Evolutionary conservation across 2,797 vertebrate species (phyloP).

Genomic region (Sebastes taczanowskii): DNA sequence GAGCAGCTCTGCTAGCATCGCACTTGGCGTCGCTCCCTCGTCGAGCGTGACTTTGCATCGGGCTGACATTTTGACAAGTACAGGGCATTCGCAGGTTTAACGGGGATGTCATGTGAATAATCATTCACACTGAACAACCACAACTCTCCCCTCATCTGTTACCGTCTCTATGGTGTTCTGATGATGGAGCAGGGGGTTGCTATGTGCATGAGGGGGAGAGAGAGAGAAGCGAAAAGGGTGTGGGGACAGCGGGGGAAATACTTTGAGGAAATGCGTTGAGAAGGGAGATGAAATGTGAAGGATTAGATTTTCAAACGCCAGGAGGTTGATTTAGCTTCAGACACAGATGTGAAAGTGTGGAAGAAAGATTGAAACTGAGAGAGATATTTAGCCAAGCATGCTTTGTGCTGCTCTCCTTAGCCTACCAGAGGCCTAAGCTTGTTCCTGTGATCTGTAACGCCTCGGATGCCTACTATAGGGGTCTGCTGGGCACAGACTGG

Average conservation of each 20-base stretch:
- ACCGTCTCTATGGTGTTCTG: constrained; percentile 14
- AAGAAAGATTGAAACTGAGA: background rate
- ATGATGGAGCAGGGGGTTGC: constrained; percentile 13
- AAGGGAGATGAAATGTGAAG: background rate
- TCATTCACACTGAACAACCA: constrained; percentile 32
- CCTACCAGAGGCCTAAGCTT: background rate
- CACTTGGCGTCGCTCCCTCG: background rate
- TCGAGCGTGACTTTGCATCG: constrained; percentile 35
- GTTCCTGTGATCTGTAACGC: background rate
- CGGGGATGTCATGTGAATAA: constrained; percentile 57
- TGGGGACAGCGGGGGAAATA: background rate
- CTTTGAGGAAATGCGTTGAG: background rate
- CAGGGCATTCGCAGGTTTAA: constrained; percentile 56
- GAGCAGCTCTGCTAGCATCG: background rate
- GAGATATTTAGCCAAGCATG: background rate
- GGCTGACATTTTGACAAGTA: constrained; percentile 63
- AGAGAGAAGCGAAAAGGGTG: background rate
- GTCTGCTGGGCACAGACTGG: background rate
- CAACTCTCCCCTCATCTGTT: constrained; percentile 29
- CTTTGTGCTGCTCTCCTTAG: background rate
- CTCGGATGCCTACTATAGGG: background rate
- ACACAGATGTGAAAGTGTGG: background rate
- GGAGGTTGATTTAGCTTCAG: background rate
- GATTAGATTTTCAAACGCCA: background rate
- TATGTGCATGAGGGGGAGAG: background rate